A percentile compares a stretch with the other conserved stretches of the same genome.
phyloP scores from a whole-genome alignment of 2,797 vertebrate genomes.

The Crenuchus spilurus region DNA sequence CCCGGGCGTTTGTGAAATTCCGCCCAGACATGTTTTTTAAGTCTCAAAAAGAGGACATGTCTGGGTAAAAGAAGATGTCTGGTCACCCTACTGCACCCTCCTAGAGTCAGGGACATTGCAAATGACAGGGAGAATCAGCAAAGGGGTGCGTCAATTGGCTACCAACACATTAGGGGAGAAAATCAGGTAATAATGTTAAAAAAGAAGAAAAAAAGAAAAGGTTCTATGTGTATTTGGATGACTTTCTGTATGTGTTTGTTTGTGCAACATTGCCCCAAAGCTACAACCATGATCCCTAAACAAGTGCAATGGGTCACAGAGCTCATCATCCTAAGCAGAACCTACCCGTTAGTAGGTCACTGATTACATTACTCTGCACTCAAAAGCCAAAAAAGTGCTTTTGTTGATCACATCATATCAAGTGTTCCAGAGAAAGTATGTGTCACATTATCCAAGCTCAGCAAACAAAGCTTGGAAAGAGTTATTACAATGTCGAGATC shows the following conservation, averaged over 20 bases:
- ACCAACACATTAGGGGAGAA: too few species aligned
- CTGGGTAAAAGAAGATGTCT: too few species aligned
- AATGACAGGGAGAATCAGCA: too few species aligned
- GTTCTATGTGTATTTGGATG: slow-evolving; percentile 3
- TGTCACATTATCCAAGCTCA: background rate
- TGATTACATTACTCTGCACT: background rate
- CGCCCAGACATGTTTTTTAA: too few species aligned
- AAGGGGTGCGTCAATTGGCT: too few species aligned
- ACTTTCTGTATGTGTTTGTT: background rate
- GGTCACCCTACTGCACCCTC: too few species aligned
- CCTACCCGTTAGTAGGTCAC: background rate
- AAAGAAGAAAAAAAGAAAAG: too few species aligned
- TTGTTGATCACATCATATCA: background rate
- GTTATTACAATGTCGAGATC: background rate
- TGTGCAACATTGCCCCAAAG: background rate
- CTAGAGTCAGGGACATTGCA: too few species aligned
- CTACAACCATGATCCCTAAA: background rate
- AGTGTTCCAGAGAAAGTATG: background rate
- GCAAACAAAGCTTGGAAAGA: background rate
- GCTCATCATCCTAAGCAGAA: background rate
- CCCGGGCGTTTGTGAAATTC: too few species aligned
- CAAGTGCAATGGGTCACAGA: background rate
- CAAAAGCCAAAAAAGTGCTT: background rate
- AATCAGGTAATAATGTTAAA: too few species aligned
- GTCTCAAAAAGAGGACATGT: too few species aligned